Evolutionary conservation across 2,888 invertebrate species (phyloP).

Genomic region (Trachelus troglodyta): DNA sequence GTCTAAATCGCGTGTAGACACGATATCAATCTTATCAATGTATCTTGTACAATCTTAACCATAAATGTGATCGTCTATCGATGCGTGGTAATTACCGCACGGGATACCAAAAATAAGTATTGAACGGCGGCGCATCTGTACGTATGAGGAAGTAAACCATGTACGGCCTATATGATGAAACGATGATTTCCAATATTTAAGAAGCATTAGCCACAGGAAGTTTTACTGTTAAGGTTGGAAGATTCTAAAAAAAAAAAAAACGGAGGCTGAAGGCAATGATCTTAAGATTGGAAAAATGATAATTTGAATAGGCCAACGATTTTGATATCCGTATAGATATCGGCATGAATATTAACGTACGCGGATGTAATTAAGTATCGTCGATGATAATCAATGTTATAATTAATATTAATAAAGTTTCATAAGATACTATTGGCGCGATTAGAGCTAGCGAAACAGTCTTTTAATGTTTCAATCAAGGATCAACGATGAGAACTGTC

Average conservation of each 20-base stretch:
- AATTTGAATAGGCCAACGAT: not conserved
- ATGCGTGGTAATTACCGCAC: not conserved
- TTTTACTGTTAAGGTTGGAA: not conserved
- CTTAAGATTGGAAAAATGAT: not conserved
- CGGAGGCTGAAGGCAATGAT: not conserved
- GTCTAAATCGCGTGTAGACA: not conserved
- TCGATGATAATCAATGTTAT: not conserved
- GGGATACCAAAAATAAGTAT: not conserved
- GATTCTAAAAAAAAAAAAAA: not conserved
- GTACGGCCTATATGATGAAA: not conserved
- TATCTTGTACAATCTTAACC: too few species aligned
- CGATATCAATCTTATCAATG: not conserved
- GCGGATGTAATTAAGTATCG: not conserved
- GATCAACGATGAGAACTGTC: not conserved
- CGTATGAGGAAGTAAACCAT: not conserved
- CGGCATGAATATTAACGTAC: not conserved
- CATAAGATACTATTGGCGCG: not conserved
- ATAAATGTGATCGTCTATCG: too few species aligned
- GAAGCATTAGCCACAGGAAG: not conserved
- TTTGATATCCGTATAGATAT: not conserved
- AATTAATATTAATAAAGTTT: not conserved
- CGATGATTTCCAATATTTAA: not conserved
- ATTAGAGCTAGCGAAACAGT: slow-evolving; percentile 7
- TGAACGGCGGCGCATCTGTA: not conserved
- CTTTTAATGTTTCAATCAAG: slow-evolving; percentile 1